Percentiles rank a stretch among this genome's conserved stretches.
phyloP scores from a whole-genome alignment of 2,113 vertebrate genomes.

The Hyperopisus bebe region DNA sequence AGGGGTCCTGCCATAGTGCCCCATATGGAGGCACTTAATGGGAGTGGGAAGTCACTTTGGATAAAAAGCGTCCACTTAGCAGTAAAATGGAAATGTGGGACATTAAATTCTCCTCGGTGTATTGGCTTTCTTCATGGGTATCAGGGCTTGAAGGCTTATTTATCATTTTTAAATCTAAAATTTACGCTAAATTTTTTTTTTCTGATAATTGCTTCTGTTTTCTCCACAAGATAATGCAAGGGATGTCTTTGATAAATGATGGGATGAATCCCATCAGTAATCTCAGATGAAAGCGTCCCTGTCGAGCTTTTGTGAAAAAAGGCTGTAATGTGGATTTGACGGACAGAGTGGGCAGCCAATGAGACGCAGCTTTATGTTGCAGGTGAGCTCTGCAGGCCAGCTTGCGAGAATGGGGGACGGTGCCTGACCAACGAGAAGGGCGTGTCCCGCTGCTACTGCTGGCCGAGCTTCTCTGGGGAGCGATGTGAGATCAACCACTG shows the following conservation, averaged over 20 bases:
- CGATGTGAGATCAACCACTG: constrained; percentile 77
- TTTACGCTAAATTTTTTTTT: background rate
- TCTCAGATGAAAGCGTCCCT: background rate
- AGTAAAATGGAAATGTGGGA: background rate
- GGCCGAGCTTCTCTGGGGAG: constrained; percentile 76
- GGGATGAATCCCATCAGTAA: background rate
- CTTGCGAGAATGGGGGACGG: constrained; percentile 75
- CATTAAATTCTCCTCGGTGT: background rate
- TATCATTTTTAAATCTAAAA: background rate
- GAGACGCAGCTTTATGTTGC: constrained; percentile 7
- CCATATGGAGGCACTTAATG: background rate
- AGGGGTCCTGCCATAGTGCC: background rate
- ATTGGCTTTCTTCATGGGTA: background rate
- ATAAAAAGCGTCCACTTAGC: background rate
- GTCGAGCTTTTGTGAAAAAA: background rate
- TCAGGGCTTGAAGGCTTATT: background rate
- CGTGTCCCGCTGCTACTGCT: constrained; percentile 72
- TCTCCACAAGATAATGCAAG: background rate
- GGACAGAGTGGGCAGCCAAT: background rate
- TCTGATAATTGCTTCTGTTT: background rate
- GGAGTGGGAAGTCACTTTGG: background rate
- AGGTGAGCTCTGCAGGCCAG: constrained; percentile 71
- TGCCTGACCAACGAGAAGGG: constrained; percentile 78
- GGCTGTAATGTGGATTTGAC: background rate
- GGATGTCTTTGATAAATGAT: background rate